Evolutionary conservation across 2,888 invertebrate genomes (phyloP).

Genomic region (Lasius platythorax): DNA sequence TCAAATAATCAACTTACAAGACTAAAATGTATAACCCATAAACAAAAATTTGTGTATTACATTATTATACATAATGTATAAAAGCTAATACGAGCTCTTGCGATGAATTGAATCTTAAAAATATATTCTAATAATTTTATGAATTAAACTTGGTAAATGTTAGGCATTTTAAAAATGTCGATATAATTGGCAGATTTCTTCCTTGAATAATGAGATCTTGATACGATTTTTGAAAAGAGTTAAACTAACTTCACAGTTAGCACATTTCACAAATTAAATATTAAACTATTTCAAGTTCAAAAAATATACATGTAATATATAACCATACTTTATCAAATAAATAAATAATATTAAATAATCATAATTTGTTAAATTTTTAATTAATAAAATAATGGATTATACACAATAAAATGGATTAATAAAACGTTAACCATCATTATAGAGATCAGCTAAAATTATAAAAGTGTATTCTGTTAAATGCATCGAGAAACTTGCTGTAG

Average conservation of each 20-base stretch:
- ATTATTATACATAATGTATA: not conserved
- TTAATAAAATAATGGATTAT: not conserved
- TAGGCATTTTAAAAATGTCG: not conserved
- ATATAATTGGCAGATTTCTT: not conserved
- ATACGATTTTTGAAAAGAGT: not conserved
- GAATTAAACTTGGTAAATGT: not conserved
- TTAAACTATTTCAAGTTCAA: too few relatives aligned
- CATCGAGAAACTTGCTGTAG: not conserved
- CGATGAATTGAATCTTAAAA: not conserved
- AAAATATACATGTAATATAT: not conserved
- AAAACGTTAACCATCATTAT: not conserved
- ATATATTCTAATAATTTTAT: not conserved
- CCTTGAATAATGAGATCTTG: not conserved
- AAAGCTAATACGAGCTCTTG: not conserved
- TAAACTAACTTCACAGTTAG: not conserved
- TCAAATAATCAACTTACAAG: not conserved
- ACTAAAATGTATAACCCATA: not conserved
- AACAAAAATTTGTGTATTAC: not conserved
- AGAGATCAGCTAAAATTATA: not conserved
- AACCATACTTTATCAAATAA: not conserved
- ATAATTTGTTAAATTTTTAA: not conserved
- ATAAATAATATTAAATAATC: not conserved
- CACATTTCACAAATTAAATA: too few relatives aligned
- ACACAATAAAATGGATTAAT: not conserved
- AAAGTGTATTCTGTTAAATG: not conserved